Evolutionary conservation across 2,888 invertebrate species (phyloP).

Genomic region (Syritta pipiens): DNA sequence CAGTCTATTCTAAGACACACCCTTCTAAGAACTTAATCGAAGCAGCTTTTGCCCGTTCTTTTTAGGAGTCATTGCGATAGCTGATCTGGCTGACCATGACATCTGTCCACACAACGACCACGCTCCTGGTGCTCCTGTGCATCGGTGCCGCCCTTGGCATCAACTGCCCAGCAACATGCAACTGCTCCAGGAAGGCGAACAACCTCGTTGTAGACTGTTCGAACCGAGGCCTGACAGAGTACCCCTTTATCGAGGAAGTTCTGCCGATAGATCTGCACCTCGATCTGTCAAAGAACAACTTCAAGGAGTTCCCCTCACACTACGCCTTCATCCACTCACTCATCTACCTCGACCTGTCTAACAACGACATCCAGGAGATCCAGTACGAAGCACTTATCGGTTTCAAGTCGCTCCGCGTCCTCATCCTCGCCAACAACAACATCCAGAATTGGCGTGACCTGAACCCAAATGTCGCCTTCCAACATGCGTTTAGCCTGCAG

Average conservation of each 20-base stretch:
- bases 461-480: constrained; percentile 81
- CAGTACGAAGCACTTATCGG: constrained; percentile 80
- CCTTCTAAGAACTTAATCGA: not conserved
- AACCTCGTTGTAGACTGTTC: constrained; percentile 77
- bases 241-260: constrained; percentile 72
- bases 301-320: constrained; percentile 81
- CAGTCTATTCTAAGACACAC: not conserved
- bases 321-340: constrained; percentile 81
- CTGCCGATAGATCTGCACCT: constrained; percentile 82
- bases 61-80: constrained; percentile 28
- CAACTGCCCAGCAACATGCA: constrained; percentile 75
- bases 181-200: constrained; percentile 76
- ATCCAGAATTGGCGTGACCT: constrained; percentile 82
- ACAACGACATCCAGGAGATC: constrained; percentile 81
- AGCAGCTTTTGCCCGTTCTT: not conserved
- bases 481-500: constrained; percentile 80
- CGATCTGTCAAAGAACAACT: constrained; percentile 83
- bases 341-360: constrained; percentile 81
- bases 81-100: constrained; percentile 43
- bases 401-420: constrained; percentile 81
- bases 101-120: constrained; percentile 7
- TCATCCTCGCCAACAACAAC: constrained; percentile 84
- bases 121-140: constrained; percentile 5
- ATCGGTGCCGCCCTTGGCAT: constrained; percentile 46
- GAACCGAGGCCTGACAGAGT: constrained; percentile 71